Evolutionary conservation across 2,113 vertebrate genomes (phyloP), one percentile per base, ranked within the genome.

Genomic region (Hemibagrus wyckioides): DNA sequence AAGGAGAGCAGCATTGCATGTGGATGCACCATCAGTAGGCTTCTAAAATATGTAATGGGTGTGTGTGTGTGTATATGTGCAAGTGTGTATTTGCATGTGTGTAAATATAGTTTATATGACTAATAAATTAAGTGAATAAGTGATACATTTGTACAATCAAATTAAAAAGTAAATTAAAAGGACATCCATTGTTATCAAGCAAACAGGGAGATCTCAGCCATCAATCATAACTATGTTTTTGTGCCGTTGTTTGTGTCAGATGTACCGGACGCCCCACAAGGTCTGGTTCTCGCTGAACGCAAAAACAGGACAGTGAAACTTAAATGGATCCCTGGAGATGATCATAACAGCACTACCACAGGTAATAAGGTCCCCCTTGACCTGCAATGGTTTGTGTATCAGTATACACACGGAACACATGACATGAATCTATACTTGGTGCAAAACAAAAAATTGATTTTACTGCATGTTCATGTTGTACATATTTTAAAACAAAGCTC

Each of bases 271-370:
- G 94, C 97, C 0, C 97, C 98, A 0, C 93, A 95, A 91, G 93
- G 96, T 80, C 92, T 98, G 87, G 92, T 92, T n/a, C 91, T 99
- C 86, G 97, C 96, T 0, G 96, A 98, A 57, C 93, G 92, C 89
- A 96, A 95, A 90, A 94, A 95, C 90, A 94, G 93, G 87, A 99
- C 96, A 25, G 93, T 98, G 83, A 96, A 95, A 5, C 94, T 99
- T 39, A 96, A 96, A 30, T 99, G 98, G 98, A 94, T 91, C 84
- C 95, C 96, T 0, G 97, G 97, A 50, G 94, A 96, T 36, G 94
- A 91, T 71, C 97, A 98, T 87, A 97, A 97, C 90, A 98, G 97
- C 92, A 94, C 95, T 14, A 92, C 96, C 61, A 97, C 93, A 28
- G 97, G 98, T 99, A 97, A 90, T 50, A 83, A 19, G 82, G 69